Conservation (phyloP, 2,888 invertebrate genomes). For the Incurvaria masculella region DNA sequence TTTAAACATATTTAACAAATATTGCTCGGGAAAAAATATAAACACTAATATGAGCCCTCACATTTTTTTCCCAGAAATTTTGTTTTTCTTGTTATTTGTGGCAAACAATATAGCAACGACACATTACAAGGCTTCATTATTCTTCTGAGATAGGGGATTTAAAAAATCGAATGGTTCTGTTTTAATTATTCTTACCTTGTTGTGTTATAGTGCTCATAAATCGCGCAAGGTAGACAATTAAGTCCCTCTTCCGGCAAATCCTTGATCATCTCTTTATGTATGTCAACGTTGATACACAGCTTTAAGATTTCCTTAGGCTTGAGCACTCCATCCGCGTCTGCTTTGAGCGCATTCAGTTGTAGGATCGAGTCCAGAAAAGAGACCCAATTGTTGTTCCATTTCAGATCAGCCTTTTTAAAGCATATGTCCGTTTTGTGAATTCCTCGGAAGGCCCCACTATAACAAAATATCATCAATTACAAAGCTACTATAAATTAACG, state of each 20-base stretch:
- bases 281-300: conserved; percentile 23
- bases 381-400: conserved; percentile 76
- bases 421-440: conserved; percentile 22
- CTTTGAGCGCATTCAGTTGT: conserved; percentile 67
- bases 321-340: conserved; percentile 56
- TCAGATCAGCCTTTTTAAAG: conserved; percentile 30
- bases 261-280: conserved; percentile 13
- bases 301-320: conserved; percentile 51
- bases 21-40: no score
- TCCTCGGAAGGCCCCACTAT: conserved; percentile 27
- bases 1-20: no score
- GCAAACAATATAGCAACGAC: no score
- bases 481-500: conserved; percentile 1
- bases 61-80: no score
- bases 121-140: no score
- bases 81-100: no score
- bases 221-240: conserved; percentile 3
- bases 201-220: conserved; percentile 17
- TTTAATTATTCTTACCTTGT: conserved; percentile 29
- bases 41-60: no score
- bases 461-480: conserved; percentile 5
- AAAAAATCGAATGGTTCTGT: no score
- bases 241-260: conserved; percentile 9
- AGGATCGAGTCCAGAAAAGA: conserved; percentile 78
- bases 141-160: no score